These are phyloP conservation scores for Uromys caudimaculatus DNA, from an alignment of 2,797 vertebrate genomes.

Conservation along the genomic window DNA sequence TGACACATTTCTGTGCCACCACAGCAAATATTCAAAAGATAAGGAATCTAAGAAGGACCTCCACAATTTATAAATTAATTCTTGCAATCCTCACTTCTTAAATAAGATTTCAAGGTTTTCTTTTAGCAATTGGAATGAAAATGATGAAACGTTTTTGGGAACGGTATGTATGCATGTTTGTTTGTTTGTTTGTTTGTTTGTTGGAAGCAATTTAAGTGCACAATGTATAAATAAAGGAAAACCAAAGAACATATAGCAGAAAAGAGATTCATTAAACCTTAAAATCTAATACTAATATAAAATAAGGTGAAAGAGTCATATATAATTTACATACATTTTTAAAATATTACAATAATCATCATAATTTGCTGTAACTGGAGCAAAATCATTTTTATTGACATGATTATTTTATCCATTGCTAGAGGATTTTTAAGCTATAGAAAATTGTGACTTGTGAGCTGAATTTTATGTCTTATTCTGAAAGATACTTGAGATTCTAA, in stretches of 20 bases:
- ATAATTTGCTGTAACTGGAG: background rate
- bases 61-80: background rate
- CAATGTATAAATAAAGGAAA: background rate
- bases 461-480: background rate
- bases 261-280: background rate
- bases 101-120: background rate
- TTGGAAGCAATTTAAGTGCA: background rate
- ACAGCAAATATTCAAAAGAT: background rate
- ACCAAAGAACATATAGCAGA: background rate
- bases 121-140: background rate
- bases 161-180: background rate
- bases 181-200: background rate
- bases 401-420: background rate
- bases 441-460: conserved; percentile 22
- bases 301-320: background rate
- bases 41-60: background rate
- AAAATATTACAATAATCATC: background rate
- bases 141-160: background rate
- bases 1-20: background rate
- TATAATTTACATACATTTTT: background rate
- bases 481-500: background rate
- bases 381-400: background rate
- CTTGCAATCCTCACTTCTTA: background rate
- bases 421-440: background rate
- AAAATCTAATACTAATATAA: background rate